Evolutionary conservation across 1,140 invertebrate genomes (phyloP).

Genomic region (Episyrphus balteatus): DNA sequence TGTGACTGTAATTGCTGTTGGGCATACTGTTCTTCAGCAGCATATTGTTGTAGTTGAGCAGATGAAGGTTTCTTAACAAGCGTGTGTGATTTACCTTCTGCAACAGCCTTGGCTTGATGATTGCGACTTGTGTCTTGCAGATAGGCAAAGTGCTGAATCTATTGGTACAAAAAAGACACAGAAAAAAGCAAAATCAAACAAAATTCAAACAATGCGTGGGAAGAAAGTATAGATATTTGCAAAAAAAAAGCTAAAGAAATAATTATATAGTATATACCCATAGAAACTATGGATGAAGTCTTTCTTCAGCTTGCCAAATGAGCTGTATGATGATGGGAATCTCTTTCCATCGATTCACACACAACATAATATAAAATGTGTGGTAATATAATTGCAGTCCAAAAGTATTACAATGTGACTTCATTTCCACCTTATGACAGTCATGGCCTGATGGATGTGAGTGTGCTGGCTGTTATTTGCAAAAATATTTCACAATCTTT

Average conservation of each 20-base stretch:
- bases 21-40: conserved; percentile 11
- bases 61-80: conserved; percentile 1
- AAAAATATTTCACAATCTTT: no score
- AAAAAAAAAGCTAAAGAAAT: neutral
- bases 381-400: no score
- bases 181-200: neutral
- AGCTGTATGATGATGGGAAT: no score
- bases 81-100: conserved; percentile 16
- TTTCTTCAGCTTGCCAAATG: no score
- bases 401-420: no score
- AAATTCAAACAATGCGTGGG: neutral
- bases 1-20: conserved; percentile 6
- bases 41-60: conserved; percentile 1
- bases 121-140: conserved; percentile 30
- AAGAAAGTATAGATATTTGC: conserved; percentile 4
- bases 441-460: no score
- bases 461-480: no score
- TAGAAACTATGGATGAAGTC: no score
- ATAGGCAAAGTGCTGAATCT: conserved; percentile 33
- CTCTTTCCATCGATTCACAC: no score
- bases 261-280: no score
- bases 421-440: no score
- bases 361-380: no score
- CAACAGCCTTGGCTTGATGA: conserved; percentile 18
- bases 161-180: conserved; percentile 4